Percentiles rank a stretch among this genome's conserved stretches.
Evolutionary conservation across 2,888 invertebrate genomes (phyloP).

Genomic region (Cephus pygmeus): DNA sequence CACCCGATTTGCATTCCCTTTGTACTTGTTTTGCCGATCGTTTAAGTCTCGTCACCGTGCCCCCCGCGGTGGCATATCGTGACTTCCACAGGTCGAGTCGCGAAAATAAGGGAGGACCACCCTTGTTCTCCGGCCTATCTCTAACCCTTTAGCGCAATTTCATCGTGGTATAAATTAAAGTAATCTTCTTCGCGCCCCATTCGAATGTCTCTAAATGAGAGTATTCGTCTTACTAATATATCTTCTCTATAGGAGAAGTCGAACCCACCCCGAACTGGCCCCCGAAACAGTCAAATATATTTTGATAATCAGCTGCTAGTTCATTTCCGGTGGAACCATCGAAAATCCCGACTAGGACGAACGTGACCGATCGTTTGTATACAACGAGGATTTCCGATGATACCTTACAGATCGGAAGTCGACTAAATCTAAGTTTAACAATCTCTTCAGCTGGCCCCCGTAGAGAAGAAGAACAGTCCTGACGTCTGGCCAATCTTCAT

Average conservation of each 20-base stretch:
- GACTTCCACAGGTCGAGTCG: background rate
- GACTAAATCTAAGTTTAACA: background rate
- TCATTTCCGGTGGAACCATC: background rate
- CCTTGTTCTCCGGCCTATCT: background rate
- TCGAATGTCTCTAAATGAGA: background rate
- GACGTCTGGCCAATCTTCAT: background rate
- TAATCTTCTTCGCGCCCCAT: background rate
- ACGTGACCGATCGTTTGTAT: background rate
- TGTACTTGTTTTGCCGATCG: conserved; percentile 2
- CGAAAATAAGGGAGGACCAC: background rate
- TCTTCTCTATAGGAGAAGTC: background rate
- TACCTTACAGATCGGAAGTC: background rate
- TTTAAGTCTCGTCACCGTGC: background rate
- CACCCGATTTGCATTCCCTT: background rate
- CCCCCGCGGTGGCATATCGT: background rate
- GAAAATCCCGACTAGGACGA: background rate
- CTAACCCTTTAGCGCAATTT: background rate
- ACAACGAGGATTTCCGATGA: background rate
- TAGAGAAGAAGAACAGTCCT: background rate
- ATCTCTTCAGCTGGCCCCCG: background rate
- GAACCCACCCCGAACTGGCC: background rate
- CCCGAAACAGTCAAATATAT: background rate
- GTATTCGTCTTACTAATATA: background rate
- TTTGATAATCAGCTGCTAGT: background rate
- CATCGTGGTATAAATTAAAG: background rate